A percentile compares a stretch with the other conserved stretches of the same genome.
Conservation (phyloP, 2,113 vertebrate genomes). For the Corythornis madagascariensis region DNA sequence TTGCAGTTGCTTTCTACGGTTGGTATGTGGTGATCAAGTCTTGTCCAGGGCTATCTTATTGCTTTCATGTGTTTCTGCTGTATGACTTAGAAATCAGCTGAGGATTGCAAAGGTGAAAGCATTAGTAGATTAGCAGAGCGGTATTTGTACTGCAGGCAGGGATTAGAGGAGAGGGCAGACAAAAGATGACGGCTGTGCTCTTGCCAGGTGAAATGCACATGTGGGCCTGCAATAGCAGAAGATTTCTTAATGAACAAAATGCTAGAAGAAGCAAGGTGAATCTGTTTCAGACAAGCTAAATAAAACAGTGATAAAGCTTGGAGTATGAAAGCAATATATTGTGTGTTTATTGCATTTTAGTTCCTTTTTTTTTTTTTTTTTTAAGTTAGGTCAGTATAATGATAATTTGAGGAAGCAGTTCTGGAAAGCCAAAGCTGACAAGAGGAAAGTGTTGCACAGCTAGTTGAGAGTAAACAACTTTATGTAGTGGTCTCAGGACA, state of each 20-base stretch:
- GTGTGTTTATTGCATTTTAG: not conserved
- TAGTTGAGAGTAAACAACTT: not conserved
- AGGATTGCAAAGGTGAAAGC: slow-evolving; percentile 13
- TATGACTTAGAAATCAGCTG: not conserved
- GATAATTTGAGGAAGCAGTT: slow-evolving; percentile 44
- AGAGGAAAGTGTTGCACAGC: not conserved
- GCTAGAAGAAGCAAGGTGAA: not conserved
- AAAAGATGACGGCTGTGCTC: not conserved
- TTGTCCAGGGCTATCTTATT: not conserved
- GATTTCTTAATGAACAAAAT: not conserved
- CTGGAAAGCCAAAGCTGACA: not conserved
- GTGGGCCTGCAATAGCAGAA: not conserved
- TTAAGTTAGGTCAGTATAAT: not conserved
- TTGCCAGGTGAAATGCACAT: not conserved
- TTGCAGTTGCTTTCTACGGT: not conserved
- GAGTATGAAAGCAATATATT: not conserved
- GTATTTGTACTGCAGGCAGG: not conserved
- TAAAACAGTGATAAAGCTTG: not conserved
- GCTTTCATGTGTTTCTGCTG: not conserved
- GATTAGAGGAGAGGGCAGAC: not conserved
- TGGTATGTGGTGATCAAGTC: slow-evolving; percentile 3
- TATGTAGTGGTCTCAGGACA: not conserved
- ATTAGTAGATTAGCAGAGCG: not conserved
- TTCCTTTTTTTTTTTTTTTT: slow-evolving; percentile 19
- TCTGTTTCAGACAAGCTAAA: not conserved